phyloP scores from a whole-genome alignment of 1,140 invertebrate genomes.

The Asbolus verrucosus region DNA sequence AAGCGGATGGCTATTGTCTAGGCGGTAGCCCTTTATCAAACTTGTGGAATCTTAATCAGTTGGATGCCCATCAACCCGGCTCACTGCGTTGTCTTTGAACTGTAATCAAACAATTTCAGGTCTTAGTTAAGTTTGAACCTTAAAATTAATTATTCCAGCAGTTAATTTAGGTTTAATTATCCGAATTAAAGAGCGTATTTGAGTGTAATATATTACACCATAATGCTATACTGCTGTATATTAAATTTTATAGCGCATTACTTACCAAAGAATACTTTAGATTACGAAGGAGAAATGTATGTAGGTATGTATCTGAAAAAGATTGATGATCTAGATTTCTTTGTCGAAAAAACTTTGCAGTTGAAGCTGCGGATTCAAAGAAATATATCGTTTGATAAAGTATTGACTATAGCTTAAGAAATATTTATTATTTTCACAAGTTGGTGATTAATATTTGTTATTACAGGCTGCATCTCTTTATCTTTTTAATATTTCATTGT shows the following conservation, averaged over 20 bases:
- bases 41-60: conserved; percentile 35
- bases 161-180: conserved; percentile 39
- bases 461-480: no score
- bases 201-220: conserved; percentile 11
- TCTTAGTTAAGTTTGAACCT: conserved; percentile 38
- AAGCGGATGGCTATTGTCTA: conserved; percentile 31
- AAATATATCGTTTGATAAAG: conserved; percentile 4
- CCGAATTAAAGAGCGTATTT: conserved; percentile 33
- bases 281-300: no score
- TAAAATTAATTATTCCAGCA: conserved; percentile 27
- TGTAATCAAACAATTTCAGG: conserved; percentile 39
- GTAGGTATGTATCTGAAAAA: background rate
- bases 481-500: no score
- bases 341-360: background rate
- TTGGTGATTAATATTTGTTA: no score
- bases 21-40: conserved; percentile 29
- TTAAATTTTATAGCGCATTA: no score
- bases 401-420: conserved; percentile 2
- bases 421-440: conserved; percentile 5
- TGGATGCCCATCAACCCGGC: conserved; percentile 33
- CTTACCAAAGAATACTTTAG: no score
- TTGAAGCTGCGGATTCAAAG: background rate
- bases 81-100: conserved; percentile 37
- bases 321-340: conserved; percentile 16
- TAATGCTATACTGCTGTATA: no score